Evolutionary conservation across 2,113 vertebrate species (phyloP).

Genomic region (Cromileptes altivelis): DNA sequence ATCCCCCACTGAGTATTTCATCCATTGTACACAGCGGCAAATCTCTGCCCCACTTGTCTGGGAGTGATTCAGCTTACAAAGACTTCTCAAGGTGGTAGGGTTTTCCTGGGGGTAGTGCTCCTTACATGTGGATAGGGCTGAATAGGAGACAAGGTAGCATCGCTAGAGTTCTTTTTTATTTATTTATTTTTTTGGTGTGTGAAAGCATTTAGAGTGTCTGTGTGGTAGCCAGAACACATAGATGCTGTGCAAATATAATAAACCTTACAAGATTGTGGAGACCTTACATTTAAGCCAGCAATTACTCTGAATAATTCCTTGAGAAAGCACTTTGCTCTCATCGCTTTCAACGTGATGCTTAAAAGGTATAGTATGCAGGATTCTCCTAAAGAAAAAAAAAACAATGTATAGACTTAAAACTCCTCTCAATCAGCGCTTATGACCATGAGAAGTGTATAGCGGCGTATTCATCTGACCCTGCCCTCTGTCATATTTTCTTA

Average conservation of each 20-base stretch:
- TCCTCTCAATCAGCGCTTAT: too few species aligned
- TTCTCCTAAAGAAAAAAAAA: too few species aligned
- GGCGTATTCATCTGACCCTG: too few species aligned
- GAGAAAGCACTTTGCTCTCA: slow-evolving; percentile 35
- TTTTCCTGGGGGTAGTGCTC: slow-evolving; percentile 59
- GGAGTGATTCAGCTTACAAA: slow-evolving; percentile 70
- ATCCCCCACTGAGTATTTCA: slow-evolving; percentile 69
- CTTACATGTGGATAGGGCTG: slow-evolving; percentile 47
- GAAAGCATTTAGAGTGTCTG: slow-evolving; percentile 48
- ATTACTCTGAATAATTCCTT: slow-evolving; percentile 43
- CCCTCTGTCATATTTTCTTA: too few species aligned
- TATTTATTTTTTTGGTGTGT: slow-evolving; percentile 30
- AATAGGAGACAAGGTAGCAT: slow-evolving; percentile 44
- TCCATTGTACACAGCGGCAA: slow-evolving; percentile 75
- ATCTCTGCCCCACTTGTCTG: slow-evolving; percentile 72
- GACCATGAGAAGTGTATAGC: too few species aligned
- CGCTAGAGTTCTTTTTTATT: slow-evolving; percentile 45
- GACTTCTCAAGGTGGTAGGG: slow-evolving; percentile 57
- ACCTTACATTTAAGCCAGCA: slow-evolving; percentile 40
- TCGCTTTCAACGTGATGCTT: background rate
- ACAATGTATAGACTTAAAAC: too few species aligned
- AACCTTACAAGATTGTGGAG: slow-evolving; percentile 32
- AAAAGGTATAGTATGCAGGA: background rate
- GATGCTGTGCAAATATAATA: slow-evolving; percentile 30
- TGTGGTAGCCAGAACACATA: slow-evolving; percentile 44